Conservation (phyloP, 2,113 vertebrate species). For the Salvelinus alpinus region DNA sequence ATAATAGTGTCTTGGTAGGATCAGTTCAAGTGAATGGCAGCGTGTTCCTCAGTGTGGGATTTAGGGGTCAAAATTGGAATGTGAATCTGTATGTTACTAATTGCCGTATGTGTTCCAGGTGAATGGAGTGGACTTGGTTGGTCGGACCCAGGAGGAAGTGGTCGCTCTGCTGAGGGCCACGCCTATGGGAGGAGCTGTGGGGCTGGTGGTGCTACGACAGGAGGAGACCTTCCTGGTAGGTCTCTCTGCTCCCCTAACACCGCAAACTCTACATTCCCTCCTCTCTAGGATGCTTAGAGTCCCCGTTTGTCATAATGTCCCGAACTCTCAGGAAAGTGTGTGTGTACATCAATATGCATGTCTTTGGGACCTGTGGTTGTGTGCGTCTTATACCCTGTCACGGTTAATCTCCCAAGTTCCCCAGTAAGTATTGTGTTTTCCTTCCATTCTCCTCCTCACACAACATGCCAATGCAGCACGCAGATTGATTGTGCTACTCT, state of each 20-base stretch:
- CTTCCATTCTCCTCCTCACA: constrained; percentile 24
- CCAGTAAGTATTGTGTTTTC: constrained; percentile 12
- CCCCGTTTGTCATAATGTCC: no score
- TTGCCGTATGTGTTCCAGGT: constrained; percentile 74
- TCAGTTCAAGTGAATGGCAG: no score
- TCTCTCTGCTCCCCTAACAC: constrained; percentile 47
- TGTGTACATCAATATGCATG: background rate
- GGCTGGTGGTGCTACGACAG: constrained; percentile 86
- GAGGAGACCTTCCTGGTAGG: constrained; percentile 89
- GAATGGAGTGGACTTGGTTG: constrained; percentile 89
- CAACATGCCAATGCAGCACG: constrained; percentile 36
- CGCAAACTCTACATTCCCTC: no score
- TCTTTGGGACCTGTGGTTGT: background rate
- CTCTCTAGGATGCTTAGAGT: no score
- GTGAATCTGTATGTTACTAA: background rate
- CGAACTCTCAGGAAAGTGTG: background rate
- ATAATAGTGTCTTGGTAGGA: no score
- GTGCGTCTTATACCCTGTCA: background rate
- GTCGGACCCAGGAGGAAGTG: constrained; percentile 94
- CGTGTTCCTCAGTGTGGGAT: background rate
- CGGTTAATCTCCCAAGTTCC: constrained; percentile 23
- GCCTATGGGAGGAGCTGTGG: constrained; percentile 89
- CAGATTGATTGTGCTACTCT: constrained; percentile 37
- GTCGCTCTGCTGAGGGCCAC: constrained; percentile 90
- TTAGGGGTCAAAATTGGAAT: background rate